Evolutionary conservation across 1,140 invertebrate genomes (phyloP).

Genomic region (Drosophila bipectinata): DNA sequence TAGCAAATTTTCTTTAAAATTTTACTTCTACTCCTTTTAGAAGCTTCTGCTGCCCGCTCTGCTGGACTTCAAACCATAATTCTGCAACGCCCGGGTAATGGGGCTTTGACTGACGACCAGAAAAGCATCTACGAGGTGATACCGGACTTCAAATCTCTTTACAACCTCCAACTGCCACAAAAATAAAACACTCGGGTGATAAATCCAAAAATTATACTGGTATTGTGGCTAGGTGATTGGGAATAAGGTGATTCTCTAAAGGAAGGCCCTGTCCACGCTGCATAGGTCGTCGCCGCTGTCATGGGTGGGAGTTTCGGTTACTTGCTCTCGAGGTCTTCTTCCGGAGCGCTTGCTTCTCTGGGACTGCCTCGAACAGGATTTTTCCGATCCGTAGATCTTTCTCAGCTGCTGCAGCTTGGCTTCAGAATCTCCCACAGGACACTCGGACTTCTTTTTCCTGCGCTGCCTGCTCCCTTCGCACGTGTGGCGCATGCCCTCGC

Average conservation of each 20-base stretch:
- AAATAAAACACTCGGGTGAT: neutral
- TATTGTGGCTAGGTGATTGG: constrained; percentile 38
- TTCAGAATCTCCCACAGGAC: constrained; percentile 45
- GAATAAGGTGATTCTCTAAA: constrained; percentile 45
- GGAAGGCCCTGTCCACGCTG: constrained; percentile 76
- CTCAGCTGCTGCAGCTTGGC: constrained; percentile 63
- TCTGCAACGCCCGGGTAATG: constrained; percentile 91
- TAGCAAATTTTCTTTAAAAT: too few relatives aligned
- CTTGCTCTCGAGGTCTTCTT: constrained; percentile 24
- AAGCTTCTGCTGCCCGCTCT: constrained; percentile 91
- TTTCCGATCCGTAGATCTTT: constrained; percentile 72
- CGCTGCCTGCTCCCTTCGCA: constrained; percentile 64
- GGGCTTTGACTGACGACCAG: constrained; percentile 80
- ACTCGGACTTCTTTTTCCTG: constrained; percentile 54
- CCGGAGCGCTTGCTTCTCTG: constrained; percentile 51
- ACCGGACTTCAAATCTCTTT: constrained; percentile 26
- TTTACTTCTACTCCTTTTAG: constrained; percentile 84
- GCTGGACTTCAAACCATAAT: constrained; percentile 89
- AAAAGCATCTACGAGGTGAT: constrained; percentile 27
- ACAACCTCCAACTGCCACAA: constrained; percentile 6
- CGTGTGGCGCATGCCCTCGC: constrained; percentile 60
- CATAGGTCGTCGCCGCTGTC: constrained; percentile 80
- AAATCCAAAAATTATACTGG: constrained; percentile 7
- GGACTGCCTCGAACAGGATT: constrained; percentile 64
- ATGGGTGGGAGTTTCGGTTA: constrained; percentile 45